A percentile compares a stretch with the other conserved stretches of the same genome.
Conservation (phyloP, 2,888 invertebrate genomes). For the Dioctria linearis region DNA sequence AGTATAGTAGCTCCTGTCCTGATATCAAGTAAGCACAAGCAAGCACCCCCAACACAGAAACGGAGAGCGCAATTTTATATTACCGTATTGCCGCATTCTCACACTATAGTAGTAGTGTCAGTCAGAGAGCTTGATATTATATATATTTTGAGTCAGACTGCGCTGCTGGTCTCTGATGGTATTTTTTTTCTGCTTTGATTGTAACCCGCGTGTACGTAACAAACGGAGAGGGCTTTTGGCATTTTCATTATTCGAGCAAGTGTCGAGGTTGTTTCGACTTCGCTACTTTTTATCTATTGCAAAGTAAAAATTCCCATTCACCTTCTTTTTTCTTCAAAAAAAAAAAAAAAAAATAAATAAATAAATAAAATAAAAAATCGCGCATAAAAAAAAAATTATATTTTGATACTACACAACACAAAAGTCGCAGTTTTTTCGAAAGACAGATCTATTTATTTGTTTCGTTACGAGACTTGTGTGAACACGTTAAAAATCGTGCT, state of each 20-base stretch:
- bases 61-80: no score
- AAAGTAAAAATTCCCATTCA: constrained; percentile 49
- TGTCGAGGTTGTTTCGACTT: constrained; percentile 60
- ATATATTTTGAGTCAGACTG: constrained; percentile 11
- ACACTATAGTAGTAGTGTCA: no score
- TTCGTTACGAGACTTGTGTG: constrained; percentile 24
- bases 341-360: no score
- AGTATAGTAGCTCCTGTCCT: no score
- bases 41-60: no score
- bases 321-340: constrained; percentile 28
- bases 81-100: no score
- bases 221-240: constrained; percentile 47
- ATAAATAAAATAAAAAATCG: no score
- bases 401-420: constrained; percentile 37
- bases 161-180: not conserved
- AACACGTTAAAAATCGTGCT: constrained; percentile 20
- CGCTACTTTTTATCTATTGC: constrained; percentile 55
- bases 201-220: constrained; percentile 13
- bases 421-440: constrained; percentile 20
- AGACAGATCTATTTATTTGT: constrained; percentile 11
- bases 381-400: not conserved
- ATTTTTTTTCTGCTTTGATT: constrained; percentile 14
- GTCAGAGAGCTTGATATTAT: not conserved
- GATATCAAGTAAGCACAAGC: no score
- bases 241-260: constrained; percentile 59